A percentile compares a stretch with the other conserved stretches of the same genome.
These are phyloP conservation scores for Andinoacara biseriatus DNA, from an alignment of 2,113 vertebrate species.

Conservation along the genomic window DNA sequence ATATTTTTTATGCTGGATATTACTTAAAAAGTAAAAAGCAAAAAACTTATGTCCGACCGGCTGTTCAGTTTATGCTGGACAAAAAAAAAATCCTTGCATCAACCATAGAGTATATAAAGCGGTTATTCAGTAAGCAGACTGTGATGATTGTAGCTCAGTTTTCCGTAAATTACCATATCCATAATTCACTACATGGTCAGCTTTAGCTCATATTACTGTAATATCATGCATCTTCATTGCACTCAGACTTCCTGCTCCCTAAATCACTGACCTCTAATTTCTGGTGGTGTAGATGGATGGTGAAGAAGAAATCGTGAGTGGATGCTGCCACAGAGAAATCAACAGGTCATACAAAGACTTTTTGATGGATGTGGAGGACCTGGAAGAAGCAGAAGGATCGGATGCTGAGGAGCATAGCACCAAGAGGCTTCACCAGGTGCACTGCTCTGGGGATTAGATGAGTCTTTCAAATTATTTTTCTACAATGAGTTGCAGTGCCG, in stretches of 20 bases:
- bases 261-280: neutral
- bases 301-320: slow-evolving; percentile 78
- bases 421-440: slow-evolving; percentile 75
- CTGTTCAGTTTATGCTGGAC: too few species aligned
- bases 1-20: too few species aligned
- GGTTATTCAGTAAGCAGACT: neutral
- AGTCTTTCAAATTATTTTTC: neutral
- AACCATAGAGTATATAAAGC: neutral
- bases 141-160: too few species aligned
- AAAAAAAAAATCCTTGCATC: neutral
- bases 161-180: too few species aligned
- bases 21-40: too few species aligned
- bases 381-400: slow-evolving; percentile 74
- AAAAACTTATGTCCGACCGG: too few species aligned
- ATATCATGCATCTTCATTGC: neutral
- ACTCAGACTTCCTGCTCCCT: neutral
- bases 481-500: neutral
- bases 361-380: slow-evolving; percentile 83
- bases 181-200: too few species aligned
- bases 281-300: slow-evolving; percentile 38
- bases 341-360: slow-evolving; percentile 83
- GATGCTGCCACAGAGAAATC: slow-evolving; percentile 83
- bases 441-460: neutral
- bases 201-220: neutral
- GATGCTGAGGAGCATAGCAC: slow-evolving; percentile 77